These are phyloP conservation scores for Porites lobata DNA, from an alignment of 92 coral and sea anemone genomes.

Conservation along the genomic window DNA sequence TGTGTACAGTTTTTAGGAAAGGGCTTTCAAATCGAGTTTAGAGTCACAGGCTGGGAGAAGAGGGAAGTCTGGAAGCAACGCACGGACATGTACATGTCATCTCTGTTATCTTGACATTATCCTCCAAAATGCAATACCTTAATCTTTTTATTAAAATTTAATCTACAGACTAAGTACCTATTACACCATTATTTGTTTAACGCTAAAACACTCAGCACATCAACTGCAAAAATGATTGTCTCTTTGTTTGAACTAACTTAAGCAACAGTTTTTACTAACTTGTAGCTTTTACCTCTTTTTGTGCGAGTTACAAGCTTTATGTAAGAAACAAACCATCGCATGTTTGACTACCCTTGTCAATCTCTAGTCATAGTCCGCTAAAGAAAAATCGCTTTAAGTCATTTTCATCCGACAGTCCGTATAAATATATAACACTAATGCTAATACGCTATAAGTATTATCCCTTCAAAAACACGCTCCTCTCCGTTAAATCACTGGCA, in stretches of 20 bases:
- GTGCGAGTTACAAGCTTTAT: not conserved
- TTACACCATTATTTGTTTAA: constrained; percentile 60
- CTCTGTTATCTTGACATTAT: constrained; percentile 77
- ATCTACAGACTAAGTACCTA: constrained; percentile 72
- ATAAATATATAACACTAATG: constrained; percentile 48
- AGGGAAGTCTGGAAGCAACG: not conserved
- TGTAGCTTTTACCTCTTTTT: not conserved
- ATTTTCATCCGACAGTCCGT: constrained; percentile 55
- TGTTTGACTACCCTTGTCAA: constrained; percentile 31
- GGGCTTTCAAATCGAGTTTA: too few species aligned
- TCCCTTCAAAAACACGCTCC: constrained; percentile 50
- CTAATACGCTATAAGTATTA: constrained; percentile 47
- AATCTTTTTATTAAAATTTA: constrained; percentile 91
- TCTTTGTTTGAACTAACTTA: not conserved
- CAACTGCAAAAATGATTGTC: constrained; percentile 3
- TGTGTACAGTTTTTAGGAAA: not conserved
- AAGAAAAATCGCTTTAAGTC: constrained; percentile 56
- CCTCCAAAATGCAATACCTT: constrained; percentile 87
- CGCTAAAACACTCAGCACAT: constrained; percentile 20
- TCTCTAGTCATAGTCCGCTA: constrained; percentile 44
- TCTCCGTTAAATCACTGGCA: constrained; percentile 16
- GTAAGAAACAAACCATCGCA: constrained; percentile 21
- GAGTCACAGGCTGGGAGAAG: not conserved
- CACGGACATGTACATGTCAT: constrained; percentile 1
- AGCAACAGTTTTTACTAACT: constrained; percentile 14